A percentile compares a stretch with the other conserved stretches of the same genome.
phyloP scores from a whole-genome alignment of 2,888 invertebrate species.

The Cryptocheilus praepositus region DNA sequence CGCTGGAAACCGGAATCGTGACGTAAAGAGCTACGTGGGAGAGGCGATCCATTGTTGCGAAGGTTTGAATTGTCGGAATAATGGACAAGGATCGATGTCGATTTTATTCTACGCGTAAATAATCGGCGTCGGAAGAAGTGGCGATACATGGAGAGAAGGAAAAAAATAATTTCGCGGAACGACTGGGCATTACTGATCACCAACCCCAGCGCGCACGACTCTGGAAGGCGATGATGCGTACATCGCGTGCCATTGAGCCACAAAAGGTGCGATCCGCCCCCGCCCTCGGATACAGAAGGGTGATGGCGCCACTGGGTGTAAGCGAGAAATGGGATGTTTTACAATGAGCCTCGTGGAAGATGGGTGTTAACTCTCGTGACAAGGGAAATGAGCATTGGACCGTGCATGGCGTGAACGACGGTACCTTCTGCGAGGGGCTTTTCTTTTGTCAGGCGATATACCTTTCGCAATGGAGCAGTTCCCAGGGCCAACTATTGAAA shows the following conservation, averaged over 20 bases:
- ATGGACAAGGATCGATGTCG: too few relatives aligned
- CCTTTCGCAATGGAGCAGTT: not conserved
- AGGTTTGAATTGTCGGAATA: too few relatives aligned
- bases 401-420: conserved; percentile 37
- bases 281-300: conserved; percentile 33
- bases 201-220: conserved; percentile 9
- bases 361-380: conserved; percentile 62
- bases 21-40: too few relatives aligned
- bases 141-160: conserved; percentile 5
- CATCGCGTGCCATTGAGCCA: conserved; percentile 71
- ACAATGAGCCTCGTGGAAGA: conserved; percentile 61
- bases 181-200: conserved; percentile 33
- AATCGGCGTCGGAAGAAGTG: too few relatives aligned
- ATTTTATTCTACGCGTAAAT: too few relatives aligned
- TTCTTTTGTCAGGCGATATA: conserved; percentile 12
- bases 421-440: conserved; percentile 14
- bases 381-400: conserved; percentile 59
- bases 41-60: too few relatives aligned
- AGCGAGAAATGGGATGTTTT: conserved; percentile 69
- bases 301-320: conserved; percentile 19
- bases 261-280: conserved; percentile 62
- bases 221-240: conserved; percentile 68
- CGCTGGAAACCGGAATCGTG: too few relatives aligned
- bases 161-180: conserved; percentile 51
- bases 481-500: not conserved